Evolutionary conservation across 2,113 vertebrate genomes (phyloP).

Genomic region (Rhodinocichla rosea): DNA sequence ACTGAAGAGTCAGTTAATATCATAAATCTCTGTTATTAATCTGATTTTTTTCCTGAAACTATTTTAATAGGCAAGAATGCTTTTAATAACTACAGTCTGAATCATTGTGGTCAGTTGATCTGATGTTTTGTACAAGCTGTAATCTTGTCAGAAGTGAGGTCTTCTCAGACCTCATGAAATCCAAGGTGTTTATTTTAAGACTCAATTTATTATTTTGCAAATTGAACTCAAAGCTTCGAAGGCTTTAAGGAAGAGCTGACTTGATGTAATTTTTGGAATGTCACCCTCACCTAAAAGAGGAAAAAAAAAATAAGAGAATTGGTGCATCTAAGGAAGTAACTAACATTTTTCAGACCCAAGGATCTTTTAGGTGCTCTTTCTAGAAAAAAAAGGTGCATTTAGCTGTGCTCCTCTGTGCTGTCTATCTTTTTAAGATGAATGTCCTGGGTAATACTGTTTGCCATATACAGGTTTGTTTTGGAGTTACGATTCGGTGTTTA

Average conservation of each 20-base stretch:
- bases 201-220: not conserved
- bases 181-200: not conserved
- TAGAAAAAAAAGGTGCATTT: not conserved
- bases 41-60: not conserved
- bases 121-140: not conserved
- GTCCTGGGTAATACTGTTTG: not conserved
- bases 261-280: not conserved
- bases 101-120: not conserved
- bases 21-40: not conserved
- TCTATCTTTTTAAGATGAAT: not conserved
- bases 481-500: not conserved
- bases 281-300: not conserved
- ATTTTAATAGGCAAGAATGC: not conserved
- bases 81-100: constrained; percentile 6
- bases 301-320: not conserved
- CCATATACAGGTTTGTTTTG: not conserved
- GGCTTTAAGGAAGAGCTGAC: not conserved
- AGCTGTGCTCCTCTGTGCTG: not conserved
- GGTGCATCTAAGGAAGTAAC: not conserved
- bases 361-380: not conserved
- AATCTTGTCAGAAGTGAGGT: not conserved
- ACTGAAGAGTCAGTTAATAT: not conserved
- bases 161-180: not conserved
- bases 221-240: not conserved
- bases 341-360: not conserved